Conservation (phyloP, 2,888 invertebrate genomes). For the Lymantria monacha region DNA sequence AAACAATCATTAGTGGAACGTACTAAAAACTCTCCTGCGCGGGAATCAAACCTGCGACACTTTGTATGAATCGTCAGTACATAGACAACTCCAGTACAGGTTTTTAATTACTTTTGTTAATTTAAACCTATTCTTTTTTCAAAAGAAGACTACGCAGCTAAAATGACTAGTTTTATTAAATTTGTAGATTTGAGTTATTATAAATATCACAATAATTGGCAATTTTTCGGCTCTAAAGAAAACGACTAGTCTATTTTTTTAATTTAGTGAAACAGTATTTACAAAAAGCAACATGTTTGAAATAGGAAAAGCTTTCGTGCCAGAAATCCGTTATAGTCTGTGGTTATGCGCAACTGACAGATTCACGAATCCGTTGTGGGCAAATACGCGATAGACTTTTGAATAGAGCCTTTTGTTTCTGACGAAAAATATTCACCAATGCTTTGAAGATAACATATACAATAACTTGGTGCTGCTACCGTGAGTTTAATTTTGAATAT, state of each 20-base stretch:
- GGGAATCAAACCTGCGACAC: too few species aligned
- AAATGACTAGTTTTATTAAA: too few species aligned
- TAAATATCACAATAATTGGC: too few species aligned
- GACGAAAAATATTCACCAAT: slow-evolving; percentile 46
- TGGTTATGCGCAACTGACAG: slow-evolving; percentile 65
- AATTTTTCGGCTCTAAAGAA: too few species aligned
- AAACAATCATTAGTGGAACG: too few species aligned
- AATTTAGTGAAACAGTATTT: slow-evolving; percentile 31
- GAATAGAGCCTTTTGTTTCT: slow-evolving; percentile 60
- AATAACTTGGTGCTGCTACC: slow-evolving; percentile 32
- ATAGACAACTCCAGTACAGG: too few species aligned
- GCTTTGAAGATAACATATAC: slow-evolving; percentile 44
- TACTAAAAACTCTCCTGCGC: too few species aligned
- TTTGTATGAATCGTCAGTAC: too few species aligned
- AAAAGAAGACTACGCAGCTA: too few species aligned
- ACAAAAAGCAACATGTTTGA: slow-evolving; percentile 43
- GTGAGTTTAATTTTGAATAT: slow-evolving; percentile 20
- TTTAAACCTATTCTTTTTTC: too few species aligned
- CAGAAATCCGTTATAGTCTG: slow-evolving; percentile 59
- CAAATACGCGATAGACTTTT: slow-evolving; percentile 62
- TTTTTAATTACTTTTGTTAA: too few species aligned
- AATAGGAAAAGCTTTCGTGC: slow-evolving; percentile 33
- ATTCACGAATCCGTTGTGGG: slow-evolving; percentile 61
- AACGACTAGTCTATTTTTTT: background rate
- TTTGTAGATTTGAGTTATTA: too few species aligned